Conservation (phyloP, 2,113 vertebrate species). For the Calypte anna region DNA sequence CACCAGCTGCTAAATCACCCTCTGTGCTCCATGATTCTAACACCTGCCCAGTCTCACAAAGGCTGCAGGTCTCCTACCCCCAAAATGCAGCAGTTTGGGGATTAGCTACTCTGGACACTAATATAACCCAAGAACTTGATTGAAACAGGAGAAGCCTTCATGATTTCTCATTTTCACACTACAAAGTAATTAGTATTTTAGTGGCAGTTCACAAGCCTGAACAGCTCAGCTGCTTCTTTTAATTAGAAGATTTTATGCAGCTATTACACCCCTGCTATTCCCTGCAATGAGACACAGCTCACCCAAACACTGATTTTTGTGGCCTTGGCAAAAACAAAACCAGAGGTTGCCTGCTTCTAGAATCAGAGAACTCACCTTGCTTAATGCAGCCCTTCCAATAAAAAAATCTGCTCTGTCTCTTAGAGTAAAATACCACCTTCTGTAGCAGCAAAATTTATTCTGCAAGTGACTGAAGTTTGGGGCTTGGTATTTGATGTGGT, state of each 20-base stretch:
- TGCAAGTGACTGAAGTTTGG: neutral
- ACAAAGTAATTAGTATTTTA: neutral
- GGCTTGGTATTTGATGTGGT: neutral
- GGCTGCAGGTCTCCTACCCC: neutral
- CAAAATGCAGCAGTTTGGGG: neutral
- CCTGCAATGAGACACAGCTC: neutral
- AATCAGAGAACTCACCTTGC: neutral
- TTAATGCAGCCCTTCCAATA: neutral
- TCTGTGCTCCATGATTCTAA: neutral
- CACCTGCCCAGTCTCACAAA: fast-evolving
- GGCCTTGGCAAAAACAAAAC: neutral
- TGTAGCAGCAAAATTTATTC: neutral
- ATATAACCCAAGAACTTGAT: neutral
- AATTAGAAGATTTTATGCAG: neutral
- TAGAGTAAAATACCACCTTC: neutral
- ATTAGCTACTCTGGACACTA: neutral
- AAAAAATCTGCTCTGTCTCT: neutral
- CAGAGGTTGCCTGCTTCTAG: neutral
- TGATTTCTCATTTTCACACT: neutral
- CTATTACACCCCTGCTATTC: neutral
- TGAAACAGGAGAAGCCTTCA: neutral
- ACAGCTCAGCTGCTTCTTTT: neutral
- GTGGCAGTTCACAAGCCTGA: neutral
- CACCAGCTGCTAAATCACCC: neutral
- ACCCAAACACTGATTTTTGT: neutral